Evolutionary conservation across 2,888 invertebrate genomes (phyloP).

Genomic region (Ramazzottius varieornatus): DNA sequence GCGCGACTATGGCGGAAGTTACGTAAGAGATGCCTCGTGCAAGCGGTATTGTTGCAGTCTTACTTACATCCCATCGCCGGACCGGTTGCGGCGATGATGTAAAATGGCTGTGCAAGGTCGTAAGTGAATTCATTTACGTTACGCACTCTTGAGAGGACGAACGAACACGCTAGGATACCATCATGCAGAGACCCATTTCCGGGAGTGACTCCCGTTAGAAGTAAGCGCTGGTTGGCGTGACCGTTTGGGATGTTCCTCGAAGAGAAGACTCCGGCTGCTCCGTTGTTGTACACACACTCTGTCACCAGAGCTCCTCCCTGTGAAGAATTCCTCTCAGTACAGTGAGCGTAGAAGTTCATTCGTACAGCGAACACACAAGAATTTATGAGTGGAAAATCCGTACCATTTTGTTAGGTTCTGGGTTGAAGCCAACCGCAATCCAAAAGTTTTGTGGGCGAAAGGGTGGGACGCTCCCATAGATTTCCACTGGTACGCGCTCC

Average conservation of each 20-base stretch:
- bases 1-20: no score
- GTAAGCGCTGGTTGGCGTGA: not conserved
- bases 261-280: not conserved
- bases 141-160: not conserved
- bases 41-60: no score
- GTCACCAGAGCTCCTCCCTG: not conserved
- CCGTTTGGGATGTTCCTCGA: not conserved
- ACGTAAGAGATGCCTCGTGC: no score
- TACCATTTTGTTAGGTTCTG: not conserved
- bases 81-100: not conserved
- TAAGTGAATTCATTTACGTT: not conserved
- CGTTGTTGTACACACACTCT: not conserved
- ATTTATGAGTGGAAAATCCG: no score
- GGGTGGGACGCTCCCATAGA: not conserved
- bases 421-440: slow-evolving; percentile 1
- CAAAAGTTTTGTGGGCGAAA: slow-evolving; percentile 1
- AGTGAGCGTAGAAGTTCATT: no score
- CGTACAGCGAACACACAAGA: no score
- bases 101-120: not conserved
- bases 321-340: no score
- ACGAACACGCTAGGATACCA: not conserved
- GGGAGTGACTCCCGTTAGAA: not conserved
- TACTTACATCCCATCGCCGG: not conserved
- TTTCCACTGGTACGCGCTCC: not conserved
- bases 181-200: not conserved